Evolutionary conservation across 1,140 invertebrate species (phyloP), one percentile per base, ranked within the genome.

Genomic region (Ctenoplectra terminalis): DNA sequence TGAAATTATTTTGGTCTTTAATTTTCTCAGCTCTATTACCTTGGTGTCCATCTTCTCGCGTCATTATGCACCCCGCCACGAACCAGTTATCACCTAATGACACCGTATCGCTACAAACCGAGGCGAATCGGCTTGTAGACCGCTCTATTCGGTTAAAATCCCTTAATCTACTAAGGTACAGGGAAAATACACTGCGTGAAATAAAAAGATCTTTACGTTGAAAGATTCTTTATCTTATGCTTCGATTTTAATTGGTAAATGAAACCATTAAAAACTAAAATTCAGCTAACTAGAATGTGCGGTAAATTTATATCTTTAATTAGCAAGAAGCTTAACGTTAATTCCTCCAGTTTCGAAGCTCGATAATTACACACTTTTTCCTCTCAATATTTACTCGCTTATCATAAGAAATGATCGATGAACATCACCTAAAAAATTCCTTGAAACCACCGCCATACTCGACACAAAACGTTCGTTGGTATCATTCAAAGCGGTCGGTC

Each of bases 21-120:
- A 82, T 76, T 76, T 72, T 63, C 72, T 56, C 48, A 15, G 23
- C 43, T 72, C 76, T 80, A 43, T 80, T 63, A 73, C 70, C 34
- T 66, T 40, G 58, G 48, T 46, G 77, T 72, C 43, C 20, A 64
- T 48, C 34, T 77, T 34, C 63, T 46, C 31, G 40, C 40, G 66
- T 72, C 76, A 43, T 61, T 52, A 72, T 60, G 56, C 43, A 77
- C 15, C 37, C 63, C 23, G 63, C 17, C 64, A n/a, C 29, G 31
- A 78, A 46, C 43, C 23, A 37, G 34, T 73, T 61, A 63, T 52
- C 77, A 48, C 29, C 26, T 80, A 80, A 80, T 52, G 46, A 63
- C 26, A 71, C 46, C 31, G 40, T 73, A 31, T 52, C 58, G 48
- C 37, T 58, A 73, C 37, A 60, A 72, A 72, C 46, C 48, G 70